These are phyloP conservation scores for Hemicentrotus pulcherrimus DNA, from an alignment of 35 echinoderm and acorn worm species.

Conservation along the genomic window DNA sequence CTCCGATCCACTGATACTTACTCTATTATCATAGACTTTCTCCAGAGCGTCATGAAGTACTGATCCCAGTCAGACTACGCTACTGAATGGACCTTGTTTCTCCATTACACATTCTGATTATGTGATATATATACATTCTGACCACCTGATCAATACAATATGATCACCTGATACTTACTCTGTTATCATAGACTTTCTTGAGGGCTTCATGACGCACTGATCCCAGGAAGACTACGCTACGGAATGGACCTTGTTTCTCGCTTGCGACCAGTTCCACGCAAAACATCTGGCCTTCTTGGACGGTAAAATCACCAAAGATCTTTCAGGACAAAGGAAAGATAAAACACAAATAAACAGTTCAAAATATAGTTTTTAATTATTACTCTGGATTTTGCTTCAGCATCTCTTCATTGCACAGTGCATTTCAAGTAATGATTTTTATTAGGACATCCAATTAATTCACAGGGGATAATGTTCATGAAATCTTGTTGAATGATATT, in stretches of 20 bases:
- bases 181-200: slow-evolving; percentile 92
- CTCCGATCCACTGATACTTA: no score
- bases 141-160: not conserved
- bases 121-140: not conserved
- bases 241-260: slow-evolving; percentile 92
- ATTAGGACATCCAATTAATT: no score
- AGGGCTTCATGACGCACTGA: slow-evolving; percentile 90
- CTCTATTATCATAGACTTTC: no score
- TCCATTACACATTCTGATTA: not conserved
- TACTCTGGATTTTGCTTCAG: no score
- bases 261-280: slow-evolving; percentile 94
- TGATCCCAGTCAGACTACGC: slow-evolving; percentile 82
- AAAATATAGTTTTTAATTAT: no score
- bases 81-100: slow-evolving; percentile 80
- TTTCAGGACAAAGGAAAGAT: slow-evolving; percentile 16
- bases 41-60: slow-evolving; percentile 86
- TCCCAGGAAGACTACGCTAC: slow-evolving; percentile 90
- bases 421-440: no score
- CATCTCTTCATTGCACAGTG: no score
- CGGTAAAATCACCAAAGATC: slow-evolving; percentile 93
- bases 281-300: slow-evolving; percentile 92
- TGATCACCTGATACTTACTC: slow-evolving; percentile 71
- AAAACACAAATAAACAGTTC: not conserved
- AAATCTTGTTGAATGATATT: no score
- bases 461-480: no score